phyloP scores from a whole-genome alignment of 2,888 invertebrate species.

The Watsonalla binaria region DNA sequence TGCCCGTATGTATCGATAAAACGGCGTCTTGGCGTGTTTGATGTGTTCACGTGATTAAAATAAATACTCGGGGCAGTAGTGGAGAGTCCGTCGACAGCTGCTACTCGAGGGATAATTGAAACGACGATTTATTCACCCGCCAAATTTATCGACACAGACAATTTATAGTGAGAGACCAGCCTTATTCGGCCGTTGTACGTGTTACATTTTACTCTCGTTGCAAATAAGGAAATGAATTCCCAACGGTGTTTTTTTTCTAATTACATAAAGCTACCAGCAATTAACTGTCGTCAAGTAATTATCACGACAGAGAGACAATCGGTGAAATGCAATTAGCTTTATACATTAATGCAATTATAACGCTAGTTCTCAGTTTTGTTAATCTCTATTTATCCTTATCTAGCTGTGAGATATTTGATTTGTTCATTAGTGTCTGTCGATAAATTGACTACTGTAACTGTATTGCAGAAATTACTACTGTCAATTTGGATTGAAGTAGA shows the following conservation, averaged over 20 bases:
- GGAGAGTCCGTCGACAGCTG: conserved; percentile 60
- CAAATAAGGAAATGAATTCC: conserved; percentile 21
- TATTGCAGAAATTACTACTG: neutral
- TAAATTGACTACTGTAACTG: neutral
- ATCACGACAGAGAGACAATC: conserved; percentile 33
- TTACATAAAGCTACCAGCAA: conserved; percentile 14
- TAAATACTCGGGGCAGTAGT: conserved; percentile 67
- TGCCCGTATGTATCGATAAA: conserved; percentile 51
- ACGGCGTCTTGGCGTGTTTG: conserved; percentile 40
- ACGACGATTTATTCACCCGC: conserved; percentile 73
- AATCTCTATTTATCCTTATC: conserved; percentile 22
- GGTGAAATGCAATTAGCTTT: conserved; percentile 36
- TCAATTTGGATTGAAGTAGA: neutral
- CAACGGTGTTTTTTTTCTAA: conserved; percentile 20
- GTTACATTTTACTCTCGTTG: conserved; percentile 33
- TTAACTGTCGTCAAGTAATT: conserved; percentile 38
- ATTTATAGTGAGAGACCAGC: conserved; percentile 54
- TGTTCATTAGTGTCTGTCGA: neutral
- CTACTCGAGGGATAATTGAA: conserved; percentile 72
- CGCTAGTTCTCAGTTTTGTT: conserved; percentile 13
- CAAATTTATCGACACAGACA: conserved; percentile 71
- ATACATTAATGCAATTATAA: conserved; percentile 19
- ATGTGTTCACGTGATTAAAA: conserved; percentile 67
- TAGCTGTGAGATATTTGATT: conserved; percentile 9
- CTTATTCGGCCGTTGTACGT: conserved; percentile 31